Conservation (phyloP, 2,797 vertebrate species). For the Benthosema pterotum region DNA sequence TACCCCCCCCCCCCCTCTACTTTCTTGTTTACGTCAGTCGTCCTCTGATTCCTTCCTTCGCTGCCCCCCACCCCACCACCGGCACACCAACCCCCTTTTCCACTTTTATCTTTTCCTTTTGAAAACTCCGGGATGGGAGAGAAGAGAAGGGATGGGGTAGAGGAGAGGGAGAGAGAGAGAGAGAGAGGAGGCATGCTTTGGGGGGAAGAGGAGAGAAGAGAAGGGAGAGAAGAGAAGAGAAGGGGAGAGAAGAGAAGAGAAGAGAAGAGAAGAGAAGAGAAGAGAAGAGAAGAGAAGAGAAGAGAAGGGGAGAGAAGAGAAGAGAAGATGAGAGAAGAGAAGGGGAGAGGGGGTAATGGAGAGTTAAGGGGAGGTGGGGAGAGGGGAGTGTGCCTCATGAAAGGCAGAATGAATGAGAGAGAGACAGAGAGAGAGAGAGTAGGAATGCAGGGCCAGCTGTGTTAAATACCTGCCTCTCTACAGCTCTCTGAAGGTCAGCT, state of each 20-base stretch:
- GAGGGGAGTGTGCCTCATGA: constrained; percentile 40
- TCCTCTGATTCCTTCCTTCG: constrained; percentile 62
- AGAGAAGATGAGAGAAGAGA: constrained; percentile 45
- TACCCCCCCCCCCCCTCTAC: constrained; percentile 39
- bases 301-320: constrained; percentile 57
- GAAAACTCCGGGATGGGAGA: constrained; percentile 72
- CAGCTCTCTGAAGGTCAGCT: constrained; percentile 75
- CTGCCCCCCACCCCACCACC: constrained; percentile 10
- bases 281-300: constrained; percentile 45
- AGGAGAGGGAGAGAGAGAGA: constrained; percentile 66
- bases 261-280: constrained; percentile 32
- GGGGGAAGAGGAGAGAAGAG: constrained; percentile 55
- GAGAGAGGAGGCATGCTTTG: constrained; percentile 74
- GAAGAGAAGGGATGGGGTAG: constrained; percentile 55
- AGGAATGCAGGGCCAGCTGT: constrained; percentile 82
- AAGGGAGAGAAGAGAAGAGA: no score
- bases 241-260: constrained; percentile 61
- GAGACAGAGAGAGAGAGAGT: constrained; percentile 50
- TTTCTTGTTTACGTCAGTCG: constrained; percentile 69
- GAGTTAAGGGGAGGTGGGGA: constrained; percentile 64
- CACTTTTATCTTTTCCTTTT: constrained; percentile 82
- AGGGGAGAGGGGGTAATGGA: constrained; percentile 45
- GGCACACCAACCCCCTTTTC: constrained; percentile 39
- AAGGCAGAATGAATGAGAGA: constrained; percentile 62
- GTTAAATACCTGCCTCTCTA: constrained; percentile 87